phyloP scores from a whole-genome alignment of 2,888 invertebrate genomes.

The Colletes collaris region DNA sequence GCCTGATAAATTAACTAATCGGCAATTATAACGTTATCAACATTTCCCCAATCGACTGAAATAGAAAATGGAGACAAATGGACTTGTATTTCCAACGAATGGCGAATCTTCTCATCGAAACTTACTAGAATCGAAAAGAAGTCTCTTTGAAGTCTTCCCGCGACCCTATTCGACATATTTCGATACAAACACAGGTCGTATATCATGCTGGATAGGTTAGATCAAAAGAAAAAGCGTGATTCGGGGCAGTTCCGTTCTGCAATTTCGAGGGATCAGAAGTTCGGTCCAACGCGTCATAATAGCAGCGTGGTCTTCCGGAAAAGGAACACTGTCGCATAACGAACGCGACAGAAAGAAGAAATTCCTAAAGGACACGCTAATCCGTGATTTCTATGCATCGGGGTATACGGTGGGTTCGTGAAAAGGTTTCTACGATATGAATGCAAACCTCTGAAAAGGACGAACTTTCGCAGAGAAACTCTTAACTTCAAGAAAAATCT shows the following conservation, averaged over 20 bases:
- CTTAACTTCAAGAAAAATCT: too few species aligned
- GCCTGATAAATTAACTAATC: too few species aligned
- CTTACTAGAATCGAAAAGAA: too few species aligned
- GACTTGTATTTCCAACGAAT: too few species aligned
- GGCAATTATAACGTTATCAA: too few species aligned
- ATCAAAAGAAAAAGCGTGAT: background rate
- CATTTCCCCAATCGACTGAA: too few species aligned
- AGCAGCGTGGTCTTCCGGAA: conserved; percentile 5
- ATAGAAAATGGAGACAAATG: too few species aligned
- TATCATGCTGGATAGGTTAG: too few species aligned
- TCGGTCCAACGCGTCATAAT: background rate
- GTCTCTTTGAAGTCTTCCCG: too few species aligned
- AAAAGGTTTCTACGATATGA: conserved; percentile 21
- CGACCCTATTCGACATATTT: too few species aligned
- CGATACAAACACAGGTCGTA: too few species aligned
- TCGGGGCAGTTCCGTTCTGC: background rate
- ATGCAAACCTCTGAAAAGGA: background rate
- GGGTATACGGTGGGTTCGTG: background rate
- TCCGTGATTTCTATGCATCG: conserved; percentile 51
- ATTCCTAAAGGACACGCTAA: conserved; percentile 33
- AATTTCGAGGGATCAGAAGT: conserved; percentile 16
- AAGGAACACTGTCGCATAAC: conserved; percentile 27
- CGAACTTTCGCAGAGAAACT: background rate
- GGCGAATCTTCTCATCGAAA: too few species aligned
- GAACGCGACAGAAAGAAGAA: conserved; percentile 22